Base-by-base conservation (phyloP, 1,140 invertebrate genomes). In the Drosophila nikananu region DNA sequence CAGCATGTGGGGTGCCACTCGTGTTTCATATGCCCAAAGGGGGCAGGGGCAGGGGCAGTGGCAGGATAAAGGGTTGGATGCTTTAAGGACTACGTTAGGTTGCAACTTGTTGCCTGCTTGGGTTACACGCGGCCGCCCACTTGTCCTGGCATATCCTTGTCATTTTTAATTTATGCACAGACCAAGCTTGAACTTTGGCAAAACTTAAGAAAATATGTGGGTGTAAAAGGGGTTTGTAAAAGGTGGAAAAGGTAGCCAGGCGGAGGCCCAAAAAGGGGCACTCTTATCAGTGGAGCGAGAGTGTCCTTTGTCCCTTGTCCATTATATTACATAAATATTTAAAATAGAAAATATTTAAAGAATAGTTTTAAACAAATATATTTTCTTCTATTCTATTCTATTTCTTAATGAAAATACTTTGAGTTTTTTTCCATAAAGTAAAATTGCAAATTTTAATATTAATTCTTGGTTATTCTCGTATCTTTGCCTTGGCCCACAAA, bases 141-240 rank as follows among this genome's bases (percentile, higher is more conserved):
- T 44, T 48, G 62, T 67, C 49, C 41, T 77, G 64, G 57, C 81
- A 90, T 87, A 87, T 87, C 86, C 86, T 74, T 89, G 86, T 89
- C 86, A 89, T 89, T 89, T 90, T 89, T 90, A 89, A 89, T 89
- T 89, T 89, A 89, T 89, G 84, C 86, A 63, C 70, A 59, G 37
- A 27, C 67, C 68, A 60, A 58, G 67, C 67, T 44, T 73, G 67
- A 74, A 74, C 71, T 74, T 74, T 74, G 8, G 13, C 66, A 71
- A 72, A 89, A 83, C 82, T 90, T 73, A 63, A 79, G 58, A 49
- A 64, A 51, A 19, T 46, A 39, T 41, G 17, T 30, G 19, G 13
- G 25, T n/a, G n/a, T 35, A 35, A 13, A 13, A 41, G 8, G 17
- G 39, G 25, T 49, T 25, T 9, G 27, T 32, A 9, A 55, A 55